Percentiles rank a stretch among this genome's conserved stretches.
These are phyloP conservation scores for Sakesphorus luctuosus DNA, from an alignment of 2,113 vertebrate species.

Conservation along the genomic window DNA sequence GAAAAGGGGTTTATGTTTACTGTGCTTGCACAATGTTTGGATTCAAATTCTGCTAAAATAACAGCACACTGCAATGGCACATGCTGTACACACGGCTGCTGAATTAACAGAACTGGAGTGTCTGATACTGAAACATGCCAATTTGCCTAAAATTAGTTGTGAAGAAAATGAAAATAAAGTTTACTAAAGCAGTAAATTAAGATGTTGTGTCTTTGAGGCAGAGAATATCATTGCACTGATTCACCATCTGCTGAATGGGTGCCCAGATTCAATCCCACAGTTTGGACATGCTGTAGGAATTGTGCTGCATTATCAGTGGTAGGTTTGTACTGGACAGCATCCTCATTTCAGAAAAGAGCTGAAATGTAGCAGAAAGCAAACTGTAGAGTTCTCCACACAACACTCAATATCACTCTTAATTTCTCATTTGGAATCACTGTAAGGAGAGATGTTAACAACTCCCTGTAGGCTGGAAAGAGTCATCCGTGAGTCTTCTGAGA, in stretches of 20 bases:
- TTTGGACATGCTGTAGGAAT: neutral
- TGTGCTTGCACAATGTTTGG: neutral
- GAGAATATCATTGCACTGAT: neutral
- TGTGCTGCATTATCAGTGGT: neutral
- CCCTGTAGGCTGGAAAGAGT: neutral
- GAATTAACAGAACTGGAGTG: neutral
- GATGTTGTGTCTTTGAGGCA: neutral
- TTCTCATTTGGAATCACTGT: neutral
- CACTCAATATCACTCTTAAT: neutral
- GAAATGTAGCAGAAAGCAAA: neutral
- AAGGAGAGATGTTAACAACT: neutral
- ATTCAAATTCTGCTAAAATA: neutral
- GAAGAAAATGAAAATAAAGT: neutral
- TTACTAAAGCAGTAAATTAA: neutral
- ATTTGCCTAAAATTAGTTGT: slow-evolving; percentile 2
- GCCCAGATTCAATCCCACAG: neutral
- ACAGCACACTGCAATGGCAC: neutral
- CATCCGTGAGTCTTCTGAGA: neutral
- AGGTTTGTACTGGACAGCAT: neutral
- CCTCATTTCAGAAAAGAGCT: neutral
- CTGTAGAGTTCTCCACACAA: neutral
- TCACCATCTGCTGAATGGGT: neutral
- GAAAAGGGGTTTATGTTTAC: neutral
- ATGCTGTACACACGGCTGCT: neutral
- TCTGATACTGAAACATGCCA: neutral